Conservation (phyloP, 2,888 invertebrate species). For the Agonopterix heracliana region DNA sequence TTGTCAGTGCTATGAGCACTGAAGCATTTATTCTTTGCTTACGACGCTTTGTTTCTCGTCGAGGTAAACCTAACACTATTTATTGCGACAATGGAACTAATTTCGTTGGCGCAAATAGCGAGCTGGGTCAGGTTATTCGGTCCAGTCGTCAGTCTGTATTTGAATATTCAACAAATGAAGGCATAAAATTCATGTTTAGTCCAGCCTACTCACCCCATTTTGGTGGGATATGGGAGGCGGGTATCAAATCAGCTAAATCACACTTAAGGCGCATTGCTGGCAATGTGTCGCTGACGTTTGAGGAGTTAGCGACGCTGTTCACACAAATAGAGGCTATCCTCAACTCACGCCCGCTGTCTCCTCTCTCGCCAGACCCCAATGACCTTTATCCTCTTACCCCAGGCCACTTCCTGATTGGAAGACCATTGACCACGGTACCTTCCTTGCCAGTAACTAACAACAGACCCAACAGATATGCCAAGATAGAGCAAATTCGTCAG, state of each 20-base stretch:
- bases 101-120: conserved; percentile 6
- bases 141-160: neutral
- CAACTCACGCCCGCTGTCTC: neutral
- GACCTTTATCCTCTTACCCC: neutral
- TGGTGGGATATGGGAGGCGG: conserved; percentile 3
- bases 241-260: conserved; percentile 1
- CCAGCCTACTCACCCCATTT: conserved; percentile 6
- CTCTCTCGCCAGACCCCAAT: neutral
- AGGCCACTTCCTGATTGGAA: conserved; percentile 7
- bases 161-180: conserved; percentile 1
- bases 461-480: conserved; percentile 6
- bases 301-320: neutral
- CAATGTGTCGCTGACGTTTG: conserved; percentile 4
- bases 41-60: neutral
- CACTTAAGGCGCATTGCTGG: conserved; percentile 7
- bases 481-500: conserved; percentile 7
- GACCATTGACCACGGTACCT: conserved; percentile 1
- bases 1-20: neutral
- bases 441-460: neutral
- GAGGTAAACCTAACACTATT: conserved; percentile 7
- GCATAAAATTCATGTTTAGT: conserved; percentile 4
- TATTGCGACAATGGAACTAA: conserved; percentile 11
- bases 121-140: conserved; percentile 2
- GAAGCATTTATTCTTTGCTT: neutral
- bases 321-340: conserved; percentile 4